Evolutionary conservation across 2,888 invertebrate genomes (phyloP), one percentile per base, ranked within the genome.

Genomic region (Amorpha juglandis): DNA sequence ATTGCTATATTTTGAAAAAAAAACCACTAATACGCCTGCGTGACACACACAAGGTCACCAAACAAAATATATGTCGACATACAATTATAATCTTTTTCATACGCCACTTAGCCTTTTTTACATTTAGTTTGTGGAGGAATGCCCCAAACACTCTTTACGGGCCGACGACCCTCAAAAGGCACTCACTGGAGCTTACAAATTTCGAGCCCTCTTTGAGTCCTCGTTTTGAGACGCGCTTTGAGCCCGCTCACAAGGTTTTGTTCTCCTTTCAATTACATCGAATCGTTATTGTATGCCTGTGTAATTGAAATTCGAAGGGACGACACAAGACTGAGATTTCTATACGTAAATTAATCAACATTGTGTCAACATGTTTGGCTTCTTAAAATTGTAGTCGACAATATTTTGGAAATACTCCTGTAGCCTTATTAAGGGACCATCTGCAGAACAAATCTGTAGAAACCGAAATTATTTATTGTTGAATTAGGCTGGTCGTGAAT

Each of bases 141-240:
- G 38, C 19, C 9, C n/a, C 38, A 58, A 42, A 58, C 58, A 58
- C 58, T 38, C 55, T 58, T 58, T 38, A 58, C 58, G 58, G 58
- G 19, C 42, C 58, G 42, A 12, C 58, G 58, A 12, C 6, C 11
- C 42, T 58, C 58, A 42, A 58, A 58, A 58, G 58, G 38, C 38
- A 55, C 33, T 53, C 53, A n/a, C 11, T 35, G 9, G 35, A 55
- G 38, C 38, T 35, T 55, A 38, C 58, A 42, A 38, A 58, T 42
- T 58, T 42, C 38, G 58, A 58, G 38, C 58, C 38, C 38, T 35
- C 53, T 55, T 16, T 35, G 55, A 16, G 55, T 50, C 55, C 55
- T 11, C 55, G 16, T 42, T 58, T 42, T 42, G 38, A 38, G 55
- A 8, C 55, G n/a, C 19, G 35, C 55, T 58, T 58, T 58, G 58